Percentiles rank a stretch among this genome's conserved stretches.
These are phyloP conservation scores for Tenodera sinensis DNA, from an alignment of 2,888 invertebrate genomes.

Conservation along the genomic window DNA sequence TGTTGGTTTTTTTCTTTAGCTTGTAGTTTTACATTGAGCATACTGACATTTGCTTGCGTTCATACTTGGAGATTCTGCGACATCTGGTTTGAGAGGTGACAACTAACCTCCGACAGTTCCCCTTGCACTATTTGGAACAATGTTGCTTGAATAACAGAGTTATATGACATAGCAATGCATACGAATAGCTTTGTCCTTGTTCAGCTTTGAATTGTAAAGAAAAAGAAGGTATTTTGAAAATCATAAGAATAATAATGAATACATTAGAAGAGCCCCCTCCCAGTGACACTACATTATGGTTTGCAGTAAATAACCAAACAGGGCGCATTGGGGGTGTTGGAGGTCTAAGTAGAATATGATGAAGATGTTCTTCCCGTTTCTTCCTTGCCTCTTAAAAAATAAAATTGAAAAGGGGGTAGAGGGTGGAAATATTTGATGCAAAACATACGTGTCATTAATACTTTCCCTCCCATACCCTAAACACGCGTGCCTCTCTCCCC, in stretches of 20 bases:
- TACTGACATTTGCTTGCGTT: too few species aligned
- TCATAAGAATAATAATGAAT: neutral
- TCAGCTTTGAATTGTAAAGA: neutral
- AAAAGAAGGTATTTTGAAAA: neutral
- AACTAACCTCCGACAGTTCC: too few species aligned
- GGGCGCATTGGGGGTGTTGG: too few species aligned
- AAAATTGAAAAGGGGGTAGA: neutral
- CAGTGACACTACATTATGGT: neutral
- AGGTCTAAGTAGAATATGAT: neutral
- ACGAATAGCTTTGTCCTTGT: neutral
- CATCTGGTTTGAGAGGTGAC: too few species aligned
- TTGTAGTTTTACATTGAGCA: too few species aligned
- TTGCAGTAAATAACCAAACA: neutral
- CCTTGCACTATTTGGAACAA: too few species aligned
- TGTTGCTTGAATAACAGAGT: too few species aligned
- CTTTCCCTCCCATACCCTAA: neutral
- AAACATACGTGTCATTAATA: neutral
- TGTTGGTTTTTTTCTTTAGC: too few species aligned
- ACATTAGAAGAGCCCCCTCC: neutral
- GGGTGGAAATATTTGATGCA: neutral
- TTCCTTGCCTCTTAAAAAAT: neutral
- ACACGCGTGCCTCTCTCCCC: neutral
- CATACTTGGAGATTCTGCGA: too few species aligned
- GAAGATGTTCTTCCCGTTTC: neutral
- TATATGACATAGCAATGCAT: too few species aligned